Evolutionary conservation across 1,140 invertebrate genomes (phyloP).

Genomic region (Polypedilum vanderplanki): DNA sequence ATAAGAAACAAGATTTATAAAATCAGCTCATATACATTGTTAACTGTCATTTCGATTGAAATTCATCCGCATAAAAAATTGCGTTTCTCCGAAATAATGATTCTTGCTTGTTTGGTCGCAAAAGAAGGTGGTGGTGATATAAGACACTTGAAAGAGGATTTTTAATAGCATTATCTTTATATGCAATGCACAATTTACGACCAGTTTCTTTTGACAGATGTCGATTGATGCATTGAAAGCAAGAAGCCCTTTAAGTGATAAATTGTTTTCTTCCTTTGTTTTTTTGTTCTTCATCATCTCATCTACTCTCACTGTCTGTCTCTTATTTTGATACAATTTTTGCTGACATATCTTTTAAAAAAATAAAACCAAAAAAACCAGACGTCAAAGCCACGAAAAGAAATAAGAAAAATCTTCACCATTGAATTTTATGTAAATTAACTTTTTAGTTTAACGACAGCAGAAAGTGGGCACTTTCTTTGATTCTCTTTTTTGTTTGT

Average conservation of each 20-base stretch:
- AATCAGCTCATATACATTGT: slow-evolving; percentile 4
- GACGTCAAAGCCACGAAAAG: not conserved
- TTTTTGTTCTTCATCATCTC: not conserved
- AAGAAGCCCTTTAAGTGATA: slow-evolving; percentile 5
- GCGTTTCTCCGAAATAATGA: not conserved
- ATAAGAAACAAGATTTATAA: not conserved
- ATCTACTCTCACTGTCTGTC: not conserved
- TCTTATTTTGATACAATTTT: not conserved
- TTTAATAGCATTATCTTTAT: slow-evolving; percentile 14
- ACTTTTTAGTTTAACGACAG: not conserved
- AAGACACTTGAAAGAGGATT: not conserved
- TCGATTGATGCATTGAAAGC: not conserved
- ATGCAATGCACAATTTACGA: slow-evolving; percentile 9
- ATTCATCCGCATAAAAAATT: not conserved
- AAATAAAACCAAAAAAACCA: not conserved
- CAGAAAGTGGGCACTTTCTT: not conserved
- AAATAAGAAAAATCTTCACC: not conserved
- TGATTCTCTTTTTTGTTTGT: not conserved
- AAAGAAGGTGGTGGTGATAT: not conserved
- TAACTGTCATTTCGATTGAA: not conserved
- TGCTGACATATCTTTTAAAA: not conserved
- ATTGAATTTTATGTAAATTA: slow-evolving; percentile 8
- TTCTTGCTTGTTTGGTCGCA: not conserved
- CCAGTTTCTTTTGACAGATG: not conserved
- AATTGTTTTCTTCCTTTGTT: not conserved